phyloP scores from a whole-genome alignment of 2,797 vertebrate genomes.

The Meda fulgida region DNA sequence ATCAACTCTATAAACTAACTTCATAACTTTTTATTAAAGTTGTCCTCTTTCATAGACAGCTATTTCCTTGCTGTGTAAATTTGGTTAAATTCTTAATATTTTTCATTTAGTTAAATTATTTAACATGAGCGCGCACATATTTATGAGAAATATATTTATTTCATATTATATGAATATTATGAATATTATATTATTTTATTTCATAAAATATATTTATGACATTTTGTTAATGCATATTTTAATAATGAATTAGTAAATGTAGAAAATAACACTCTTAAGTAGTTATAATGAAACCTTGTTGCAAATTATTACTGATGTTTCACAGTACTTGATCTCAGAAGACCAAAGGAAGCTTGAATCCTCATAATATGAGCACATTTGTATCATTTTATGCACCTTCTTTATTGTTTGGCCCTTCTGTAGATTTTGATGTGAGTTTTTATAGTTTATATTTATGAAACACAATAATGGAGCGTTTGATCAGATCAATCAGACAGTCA shows the following conservation, averaged over 20 bases:
- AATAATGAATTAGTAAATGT: not conserved
- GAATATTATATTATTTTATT: no score
- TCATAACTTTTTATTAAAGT: no score
- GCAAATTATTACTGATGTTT: not conserved
- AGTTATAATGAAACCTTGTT: not conserved
- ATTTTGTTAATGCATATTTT: not conserved
- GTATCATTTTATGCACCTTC: not conserved
- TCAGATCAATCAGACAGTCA: conserved; percentile 34
- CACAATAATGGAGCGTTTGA: conserved; percentile 2
- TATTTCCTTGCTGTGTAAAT: no score
- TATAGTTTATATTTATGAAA: not conserved
- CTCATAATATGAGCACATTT: not conserved
- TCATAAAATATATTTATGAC: not conserved
- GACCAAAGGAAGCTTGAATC: not conserved
- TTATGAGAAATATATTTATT: no score
- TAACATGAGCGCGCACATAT: no score
- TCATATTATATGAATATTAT: no score
- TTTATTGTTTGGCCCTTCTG: not conserved
- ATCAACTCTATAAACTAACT: no score
- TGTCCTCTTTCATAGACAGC: no score
- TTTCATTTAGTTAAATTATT: not conserved
- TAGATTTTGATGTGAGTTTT: not conserved
- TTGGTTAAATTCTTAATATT: no score
- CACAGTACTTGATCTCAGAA: not conserved
- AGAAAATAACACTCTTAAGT: not conserved